Evolutionary conservation across 1,140 invertebrate species (phyloP).

Genomic region (Drosophila tani): DNA sequence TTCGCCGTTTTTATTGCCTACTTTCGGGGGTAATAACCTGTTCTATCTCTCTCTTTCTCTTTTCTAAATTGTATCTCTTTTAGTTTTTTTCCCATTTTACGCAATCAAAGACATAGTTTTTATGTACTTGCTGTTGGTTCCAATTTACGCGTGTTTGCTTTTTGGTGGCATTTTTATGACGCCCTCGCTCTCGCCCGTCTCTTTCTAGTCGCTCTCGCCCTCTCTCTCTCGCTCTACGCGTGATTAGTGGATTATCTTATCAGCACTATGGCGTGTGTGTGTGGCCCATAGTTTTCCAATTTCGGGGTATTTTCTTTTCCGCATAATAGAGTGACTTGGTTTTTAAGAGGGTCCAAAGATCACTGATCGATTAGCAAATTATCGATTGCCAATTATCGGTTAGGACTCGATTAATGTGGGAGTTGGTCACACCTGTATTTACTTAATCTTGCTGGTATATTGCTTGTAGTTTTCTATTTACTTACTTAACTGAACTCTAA

Average conservation of each 20-base stretch:
- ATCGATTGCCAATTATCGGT: not conserved
- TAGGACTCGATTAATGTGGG: too few species aligned
- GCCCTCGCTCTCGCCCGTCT: conserved; percentile 9
- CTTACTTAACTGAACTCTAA: too few species aligned
- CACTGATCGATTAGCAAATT: conserved; percentile 5
- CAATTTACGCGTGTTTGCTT: conserved; percentile 64
- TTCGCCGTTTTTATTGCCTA: conserved; percentile 58
- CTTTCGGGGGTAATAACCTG: conserved; percentile 39
- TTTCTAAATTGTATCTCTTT: not conserved
- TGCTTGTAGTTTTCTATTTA: too few species aligned
- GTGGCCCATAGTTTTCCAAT: conserved; percentile 36
- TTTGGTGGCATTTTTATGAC: conserved; percentile 62
- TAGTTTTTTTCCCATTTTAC: conserved; percentile 34
- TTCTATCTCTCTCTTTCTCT: not conserved
- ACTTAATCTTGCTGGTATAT: too few species aligned
- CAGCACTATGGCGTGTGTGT: conserved; percentile 32
- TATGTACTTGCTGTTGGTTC: conserved; percentile 49
- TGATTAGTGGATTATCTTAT: conserved; percentile 70
- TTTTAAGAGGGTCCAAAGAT: conserved; percentile 37
- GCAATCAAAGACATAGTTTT: conserved; percentile 46
- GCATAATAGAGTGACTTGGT: not conserved
- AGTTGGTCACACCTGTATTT: too few species aligned
- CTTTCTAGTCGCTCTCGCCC: not conserved
- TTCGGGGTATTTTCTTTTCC: conserved; percentile 11
- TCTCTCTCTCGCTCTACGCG: not conserved